Conservation (phyloP, 2,113 vertebrate genomes). For the Petroica traversi region DNA sequence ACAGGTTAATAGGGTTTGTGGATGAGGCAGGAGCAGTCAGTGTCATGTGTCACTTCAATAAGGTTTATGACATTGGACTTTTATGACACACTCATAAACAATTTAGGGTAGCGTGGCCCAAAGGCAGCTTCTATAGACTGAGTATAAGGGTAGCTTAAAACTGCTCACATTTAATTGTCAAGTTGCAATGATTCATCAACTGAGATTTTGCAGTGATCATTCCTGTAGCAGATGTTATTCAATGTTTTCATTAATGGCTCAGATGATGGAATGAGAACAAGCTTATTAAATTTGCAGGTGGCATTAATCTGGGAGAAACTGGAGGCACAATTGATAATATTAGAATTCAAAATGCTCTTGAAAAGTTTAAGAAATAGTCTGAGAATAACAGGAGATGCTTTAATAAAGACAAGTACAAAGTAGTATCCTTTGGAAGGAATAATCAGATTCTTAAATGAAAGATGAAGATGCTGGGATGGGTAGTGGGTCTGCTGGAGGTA, state of each 20-base stretch:
- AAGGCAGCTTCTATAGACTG: not conserved
- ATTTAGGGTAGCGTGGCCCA: not conserved
- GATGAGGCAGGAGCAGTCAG: not conserved
- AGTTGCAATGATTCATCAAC: constrained; percentile 37
- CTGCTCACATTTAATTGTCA: constrained; percentile 10
- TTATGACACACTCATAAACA: not conserved
- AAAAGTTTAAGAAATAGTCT: not conserved
- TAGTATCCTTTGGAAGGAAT: not conserved
- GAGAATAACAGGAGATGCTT: not conserved
- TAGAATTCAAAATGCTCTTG: not conserved
- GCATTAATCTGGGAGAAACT: constrained; percentile 20
- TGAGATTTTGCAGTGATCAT: constrained; percentile 27
- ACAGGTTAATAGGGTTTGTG: not conserved
- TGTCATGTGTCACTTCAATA: not conserved
- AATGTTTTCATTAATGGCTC: constrained; percentile 55
- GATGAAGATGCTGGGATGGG: not conserved
- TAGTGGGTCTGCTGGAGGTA: not conserved
- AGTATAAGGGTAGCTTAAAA: constrained; percentile 1
- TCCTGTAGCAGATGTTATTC: constrained; percentile 39
- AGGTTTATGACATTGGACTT: not conserved
- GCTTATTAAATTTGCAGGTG: constrained; percentile 57
- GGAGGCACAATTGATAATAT: not conserved
- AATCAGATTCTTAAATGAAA: not conserved
- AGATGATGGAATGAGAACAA: constrained; percentile 22
- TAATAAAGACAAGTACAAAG: not conserved